Evolutionary conservation across 2,113 vertebrate genomes (phyloP).

Genomic region (Apeltes quadracus): DNA sequence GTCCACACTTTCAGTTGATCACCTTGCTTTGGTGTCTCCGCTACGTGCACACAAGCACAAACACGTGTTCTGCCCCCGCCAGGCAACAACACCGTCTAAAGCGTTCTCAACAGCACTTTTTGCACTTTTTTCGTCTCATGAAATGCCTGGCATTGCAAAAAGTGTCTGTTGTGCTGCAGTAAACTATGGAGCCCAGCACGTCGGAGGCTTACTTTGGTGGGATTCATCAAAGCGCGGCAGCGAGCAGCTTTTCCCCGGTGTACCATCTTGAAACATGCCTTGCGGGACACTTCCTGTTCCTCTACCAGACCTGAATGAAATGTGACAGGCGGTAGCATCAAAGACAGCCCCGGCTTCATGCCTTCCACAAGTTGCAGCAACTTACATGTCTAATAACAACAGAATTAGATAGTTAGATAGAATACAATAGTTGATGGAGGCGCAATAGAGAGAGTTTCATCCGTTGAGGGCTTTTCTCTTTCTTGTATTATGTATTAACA

Average conservation of each 20-base stretch:
- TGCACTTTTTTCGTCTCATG: background rate
- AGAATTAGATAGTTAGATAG: too few species aligned
- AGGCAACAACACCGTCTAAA: background rate
- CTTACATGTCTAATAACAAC: constrained; percentile 12
- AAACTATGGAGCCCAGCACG: constrained; percentile 41
- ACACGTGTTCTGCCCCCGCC: too few species aligned
- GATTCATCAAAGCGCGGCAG: constrained; percentile 66
- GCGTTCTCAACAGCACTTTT: background rate
- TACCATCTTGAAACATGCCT: constrained; percentile 64
- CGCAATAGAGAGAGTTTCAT: constrained; percentile 4
- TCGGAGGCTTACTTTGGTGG: constrained; percentile 44
- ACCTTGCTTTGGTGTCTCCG: background rate
- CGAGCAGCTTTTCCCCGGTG: constrained; percentile 58
- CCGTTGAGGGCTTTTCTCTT: constrained; percentile 1
- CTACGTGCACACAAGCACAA: background rate
- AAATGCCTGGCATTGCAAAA: background rate
- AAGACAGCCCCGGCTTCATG: constrained; percentile 39
- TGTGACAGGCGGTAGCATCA: constrained; percentile 62
- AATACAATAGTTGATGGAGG: constrained; percentile 17
- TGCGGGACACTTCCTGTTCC: constrained; percentile 53
- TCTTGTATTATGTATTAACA: constrained; percentile 11
- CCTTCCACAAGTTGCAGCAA: constrained; percentile 17
- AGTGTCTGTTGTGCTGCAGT: background rate
- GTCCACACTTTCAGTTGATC: constrained; percentile 14
- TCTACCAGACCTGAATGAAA: constrained; percentile 50